Base-by-base conservation (phyloP, 2,888 invertebrate genomes). In the Cremastinae sp. region DNA sequence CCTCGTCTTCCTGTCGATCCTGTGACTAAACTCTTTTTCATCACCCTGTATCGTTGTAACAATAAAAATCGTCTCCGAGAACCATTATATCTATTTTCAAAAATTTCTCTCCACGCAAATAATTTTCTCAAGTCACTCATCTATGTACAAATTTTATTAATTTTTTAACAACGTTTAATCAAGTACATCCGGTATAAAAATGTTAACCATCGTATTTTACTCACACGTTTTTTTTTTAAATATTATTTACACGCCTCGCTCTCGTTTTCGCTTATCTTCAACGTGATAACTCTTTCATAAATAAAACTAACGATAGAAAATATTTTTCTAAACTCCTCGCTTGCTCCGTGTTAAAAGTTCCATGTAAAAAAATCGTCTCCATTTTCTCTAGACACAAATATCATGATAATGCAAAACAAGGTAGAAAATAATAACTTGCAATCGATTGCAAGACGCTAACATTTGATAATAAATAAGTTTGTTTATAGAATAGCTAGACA, bases 91-190 rank as follows among this genome's bases (percentile, higher is more conserved):
- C 7, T 20, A 20, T 12, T 12, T 12, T n/a, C 9, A 56, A 3
- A 38, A 14, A 14, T 56, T 16, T 38, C 18, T n/a, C n/a, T n/a
- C n/a, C n/a, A n/a, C n/a, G n/a, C 2, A 20, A 38, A 36, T 41
- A 58, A 16, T 14, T 10, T 43, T 20, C 2, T 2, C 28, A 59
- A 2, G 14, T 58, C 10, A 12, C 43, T 20, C 80, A 79, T 79
- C 71, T 84, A 84, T 82, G 79, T 78, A 82, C 80, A 78, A 80
- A 62, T 77, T 75, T 80, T 77, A 77, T 79, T 83, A 65, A 70
- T 68, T 68, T 61, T 78, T 75, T 49, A 85, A 83, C 80, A 83
- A 80, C 62, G 77, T 80, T 82, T 84, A 83, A 81, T 80, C 61
- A 69, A 74, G 18, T 43, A 79, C 80, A 79, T 81, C 74, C 81